Conservation (phyloP, 2,113 vertebrate genomes). For the Carlito syrichta region DNA sequence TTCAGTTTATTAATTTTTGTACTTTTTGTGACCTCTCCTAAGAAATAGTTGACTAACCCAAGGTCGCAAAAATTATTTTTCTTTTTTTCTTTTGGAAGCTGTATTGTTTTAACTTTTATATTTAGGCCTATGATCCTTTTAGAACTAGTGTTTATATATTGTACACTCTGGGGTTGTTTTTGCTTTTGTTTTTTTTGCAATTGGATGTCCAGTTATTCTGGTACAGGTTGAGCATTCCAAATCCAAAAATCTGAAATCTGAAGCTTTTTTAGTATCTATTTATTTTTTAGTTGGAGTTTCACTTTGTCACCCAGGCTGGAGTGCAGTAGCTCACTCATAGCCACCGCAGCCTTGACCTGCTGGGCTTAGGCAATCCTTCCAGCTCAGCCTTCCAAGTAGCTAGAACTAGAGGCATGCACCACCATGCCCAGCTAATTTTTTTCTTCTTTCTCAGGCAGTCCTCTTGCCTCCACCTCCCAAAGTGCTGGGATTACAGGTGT, state of each 20-base stretch:
- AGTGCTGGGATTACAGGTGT: too few species aligned
- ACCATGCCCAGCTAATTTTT: too few species aligned
- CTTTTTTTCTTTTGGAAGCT: conserved; percentile 18
- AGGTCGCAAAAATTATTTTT: neutral
- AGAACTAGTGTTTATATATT: neutral
- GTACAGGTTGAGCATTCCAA: neutral
- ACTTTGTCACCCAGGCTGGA: too few species aligned
- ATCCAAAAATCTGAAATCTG: neutral
- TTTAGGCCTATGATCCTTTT: neutral
- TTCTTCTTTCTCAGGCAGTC: too few species aligned
- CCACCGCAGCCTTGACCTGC: too few species aligned
- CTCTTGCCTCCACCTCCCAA: too few species aligned
- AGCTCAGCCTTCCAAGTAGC: too few species aligned
- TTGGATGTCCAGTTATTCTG: neutral
- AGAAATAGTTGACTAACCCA: neutral
- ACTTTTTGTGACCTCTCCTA: neutral
- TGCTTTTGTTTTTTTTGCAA: neutral
- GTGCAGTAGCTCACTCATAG: too few species aligned
- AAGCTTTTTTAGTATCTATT: too few species aligned
- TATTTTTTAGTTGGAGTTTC: too few species aligned
- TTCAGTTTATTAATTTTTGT: neutral
- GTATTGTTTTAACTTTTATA: neutral
- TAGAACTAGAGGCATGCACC: too few species aligned
- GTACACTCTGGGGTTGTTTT: neutral
- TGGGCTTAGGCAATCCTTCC: too few species aligned